Conservation (phyloP, 2,888 invertebrate species). For the Linnaemya tessellans region DNA sequence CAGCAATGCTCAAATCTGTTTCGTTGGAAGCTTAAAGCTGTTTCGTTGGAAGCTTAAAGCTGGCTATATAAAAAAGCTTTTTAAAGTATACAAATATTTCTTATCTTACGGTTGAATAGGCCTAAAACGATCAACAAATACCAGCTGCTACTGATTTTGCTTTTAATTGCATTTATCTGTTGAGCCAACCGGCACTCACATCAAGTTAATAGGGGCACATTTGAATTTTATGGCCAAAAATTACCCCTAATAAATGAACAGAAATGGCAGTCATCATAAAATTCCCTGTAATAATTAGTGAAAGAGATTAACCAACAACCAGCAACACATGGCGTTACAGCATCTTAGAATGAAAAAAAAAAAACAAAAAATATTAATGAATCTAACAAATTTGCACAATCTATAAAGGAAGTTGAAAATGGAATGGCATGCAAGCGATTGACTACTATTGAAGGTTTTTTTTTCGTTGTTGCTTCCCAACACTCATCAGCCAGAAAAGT, state of each 20-base stretch:
- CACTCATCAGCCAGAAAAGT: slow-evolving; percentile 21
- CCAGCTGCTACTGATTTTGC: background rate
- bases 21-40: background rate
- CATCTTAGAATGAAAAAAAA: background rate
- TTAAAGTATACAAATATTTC: background rate
- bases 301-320: slow-evolving; percentile 5
- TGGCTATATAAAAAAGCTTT: background rate
- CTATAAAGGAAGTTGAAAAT: slow-evolving; percentile 48
- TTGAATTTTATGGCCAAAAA: slow-evolving; percentile 18
- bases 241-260: slow-evolving; percentile 9
- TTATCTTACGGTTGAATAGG: background rate
- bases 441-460: slow-evolving; percentile 24
- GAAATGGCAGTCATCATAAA: background rate
- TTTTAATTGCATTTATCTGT: slow-evolving; percentile 30
- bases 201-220: slow-evolving; percentile 29
- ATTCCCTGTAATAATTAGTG: slow-evolving; percentile 24
- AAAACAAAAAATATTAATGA: background rate
- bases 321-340: slow-evolving; percentile 53
- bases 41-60: background rate
- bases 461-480: background rate
- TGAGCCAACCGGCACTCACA: slow-evolving; percentile 10
- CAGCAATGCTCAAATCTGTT: too few species aligned
- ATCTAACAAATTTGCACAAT: slow-evolving; percentile 15
- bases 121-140: background rate
- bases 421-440: slow-evolving; percentile 27